These are phyloP conservation scores for Clarias fuscus DNA, from an alignment of 2,797 vertebrate species.

Conservation along the genomic window DNA sequence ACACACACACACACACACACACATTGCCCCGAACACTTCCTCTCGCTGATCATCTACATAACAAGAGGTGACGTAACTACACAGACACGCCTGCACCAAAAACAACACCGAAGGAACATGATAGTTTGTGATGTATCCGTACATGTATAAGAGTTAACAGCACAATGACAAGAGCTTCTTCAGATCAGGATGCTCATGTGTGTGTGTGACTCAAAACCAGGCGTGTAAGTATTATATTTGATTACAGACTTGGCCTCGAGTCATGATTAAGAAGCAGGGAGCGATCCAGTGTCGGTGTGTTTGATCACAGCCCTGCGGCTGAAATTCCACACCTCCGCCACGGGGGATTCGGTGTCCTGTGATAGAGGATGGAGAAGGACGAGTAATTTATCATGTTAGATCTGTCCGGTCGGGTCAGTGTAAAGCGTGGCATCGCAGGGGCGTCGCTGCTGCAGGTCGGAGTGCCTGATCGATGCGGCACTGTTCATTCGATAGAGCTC, in stretches of 20 bases:
- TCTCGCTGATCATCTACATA: background rate
- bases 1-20: background rate
- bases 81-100: background rate
- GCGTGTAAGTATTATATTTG: conserved; percentile 43
- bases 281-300: background rate
- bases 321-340: conserved; percentile 28
- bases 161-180: background rate
- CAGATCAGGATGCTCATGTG: conserved; percentile 23
- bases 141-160: background rate
- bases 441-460: background rate
- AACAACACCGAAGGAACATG: background rate
- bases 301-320: conserved; percentile 13
- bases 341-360: background rate
- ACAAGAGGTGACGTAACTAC: background rate
- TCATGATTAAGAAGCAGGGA: conserved; percentile 23
- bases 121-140: background rate
- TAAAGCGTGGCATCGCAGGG: background rate
- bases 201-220: conserved; percentile 37
- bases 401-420: background rate
- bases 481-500: background rate
- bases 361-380: background rate
- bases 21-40: background rate
- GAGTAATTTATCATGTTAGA: background rate
- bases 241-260: conserved; percentile 30
- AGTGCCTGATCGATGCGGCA: background rate